Evolutionary conservation across 1,140 invertebrate species (phyloP).

Genomic region (Papilio xuthus): DNA sequence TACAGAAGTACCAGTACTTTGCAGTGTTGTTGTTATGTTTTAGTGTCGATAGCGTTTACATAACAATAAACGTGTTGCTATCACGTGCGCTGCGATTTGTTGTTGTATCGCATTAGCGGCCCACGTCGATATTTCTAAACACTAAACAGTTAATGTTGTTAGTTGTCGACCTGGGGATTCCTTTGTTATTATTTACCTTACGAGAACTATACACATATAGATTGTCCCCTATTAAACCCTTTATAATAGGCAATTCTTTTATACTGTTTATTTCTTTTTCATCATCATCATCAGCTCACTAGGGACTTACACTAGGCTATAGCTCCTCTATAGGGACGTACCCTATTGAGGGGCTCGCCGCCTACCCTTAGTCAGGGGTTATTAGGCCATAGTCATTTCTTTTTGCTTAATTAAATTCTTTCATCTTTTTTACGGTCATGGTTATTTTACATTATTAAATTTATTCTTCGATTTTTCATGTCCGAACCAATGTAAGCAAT

Average conservation of each 20-base stretch:
- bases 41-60: neutral
- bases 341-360: too few species aligned
- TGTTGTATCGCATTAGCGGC: conserved; percentile 6
- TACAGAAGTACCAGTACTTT: neutral
- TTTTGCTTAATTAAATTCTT: neutral
- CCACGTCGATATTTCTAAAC: neutral
- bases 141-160: conserved; percentile 9
- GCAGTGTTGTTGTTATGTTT: conserved; percentile 6
- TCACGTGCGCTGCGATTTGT: neutral
- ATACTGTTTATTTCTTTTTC: too few species aligned
- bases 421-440: neutral
- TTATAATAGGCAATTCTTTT: neutral
- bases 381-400: too few species aligned
- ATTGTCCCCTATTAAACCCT: neutral
- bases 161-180: neutral
- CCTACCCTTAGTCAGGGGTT: too few species aligned
- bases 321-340: too few species aligned
- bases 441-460: neutral
- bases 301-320: too few species aligned
- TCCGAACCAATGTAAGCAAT: neutral
- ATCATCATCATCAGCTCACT: too few species aligned
- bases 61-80: neutral
- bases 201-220: neutral
- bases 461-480: neutral
- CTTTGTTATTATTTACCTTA: neutral